These are phyloP conservation scores for Elanus axillaris DNA, from an alignment of 2,113 vertebrate genomes.

Conservation along the genomic window DNA sequence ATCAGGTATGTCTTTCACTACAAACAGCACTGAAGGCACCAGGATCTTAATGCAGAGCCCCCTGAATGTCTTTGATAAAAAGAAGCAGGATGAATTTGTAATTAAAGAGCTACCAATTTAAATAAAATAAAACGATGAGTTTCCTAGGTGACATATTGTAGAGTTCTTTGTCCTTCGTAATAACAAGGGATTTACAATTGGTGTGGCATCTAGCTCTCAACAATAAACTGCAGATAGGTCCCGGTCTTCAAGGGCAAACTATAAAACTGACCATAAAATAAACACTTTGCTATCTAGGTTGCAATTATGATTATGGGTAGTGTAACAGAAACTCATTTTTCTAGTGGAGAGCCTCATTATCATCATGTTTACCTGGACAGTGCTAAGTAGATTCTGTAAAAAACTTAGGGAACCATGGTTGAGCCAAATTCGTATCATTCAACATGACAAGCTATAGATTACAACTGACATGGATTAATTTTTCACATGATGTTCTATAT, in stretches of 20 bases:
- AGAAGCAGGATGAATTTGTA: neutral
- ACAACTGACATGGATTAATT: neutral
- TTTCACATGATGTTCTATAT: neutral
- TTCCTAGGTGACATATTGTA: neutral
- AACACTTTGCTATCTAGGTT: constrained; percentile 9
- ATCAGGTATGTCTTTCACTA: neutral
- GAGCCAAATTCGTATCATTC: neutral
- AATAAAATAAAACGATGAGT: neutral
- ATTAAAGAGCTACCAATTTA: neutral
- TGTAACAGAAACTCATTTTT: constrained; percentile 29
- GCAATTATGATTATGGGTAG: constrained; percentile 19
- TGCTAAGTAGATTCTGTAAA: neutral
- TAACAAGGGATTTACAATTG: neutral
- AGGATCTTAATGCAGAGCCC: neutral
- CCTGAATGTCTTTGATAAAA: neutral
- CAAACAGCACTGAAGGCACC: neutral
- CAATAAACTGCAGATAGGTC: neutral
- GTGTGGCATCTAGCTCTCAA: neutral
- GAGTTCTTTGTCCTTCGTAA: neutral
- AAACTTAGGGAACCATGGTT: neutral
- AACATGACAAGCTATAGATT: neutral
- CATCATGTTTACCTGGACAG: constrained; percentile 31
- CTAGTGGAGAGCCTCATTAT: constrained; percentile 46
- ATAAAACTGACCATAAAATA: constrained; percentile 4
- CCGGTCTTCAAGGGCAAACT: neutral